A percentile compares a stretch with the other conserved stretches of the same genome.
These are phyloP conservation scores for Platalea minor DNA, from an alignment of 2,797 vertebrate genomes.

Conservation along the genomic window DNA sequence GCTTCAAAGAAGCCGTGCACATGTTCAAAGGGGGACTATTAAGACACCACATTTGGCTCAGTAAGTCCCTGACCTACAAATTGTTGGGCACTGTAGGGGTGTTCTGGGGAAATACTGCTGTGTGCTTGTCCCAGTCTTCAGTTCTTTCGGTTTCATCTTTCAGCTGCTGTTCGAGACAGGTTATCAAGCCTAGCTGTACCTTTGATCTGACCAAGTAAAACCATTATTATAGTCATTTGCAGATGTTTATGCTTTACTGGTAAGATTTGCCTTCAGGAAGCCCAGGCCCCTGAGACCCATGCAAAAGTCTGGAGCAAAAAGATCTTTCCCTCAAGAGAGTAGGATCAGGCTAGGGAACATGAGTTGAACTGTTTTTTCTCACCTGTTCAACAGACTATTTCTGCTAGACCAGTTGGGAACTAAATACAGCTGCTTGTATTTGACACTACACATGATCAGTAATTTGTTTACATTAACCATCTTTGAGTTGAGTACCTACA, in stretches of 20 bases:
- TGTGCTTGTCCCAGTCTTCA: not conserved
- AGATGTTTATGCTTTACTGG: not conserved
- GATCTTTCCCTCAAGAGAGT: not conserved
- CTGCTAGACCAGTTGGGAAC: not conserved
- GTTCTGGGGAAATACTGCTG: not conserved
- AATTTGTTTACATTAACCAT: not conserved
- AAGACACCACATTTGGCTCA: not conserved
- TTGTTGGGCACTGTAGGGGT: rapidly evolving
- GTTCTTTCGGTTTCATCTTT: not conserved
- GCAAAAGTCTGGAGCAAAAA: not conserved
- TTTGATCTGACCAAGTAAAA: not conserved
- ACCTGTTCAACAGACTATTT: not conserved
- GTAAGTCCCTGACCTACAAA: not conserved
- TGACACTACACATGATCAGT: rapidly evolving
- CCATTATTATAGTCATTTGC: not conserved
- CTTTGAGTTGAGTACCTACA: not conserved
- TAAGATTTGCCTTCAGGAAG: not conserved
- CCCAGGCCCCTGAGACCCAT: not conserved
- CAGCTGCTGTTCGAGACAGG: not conserved
- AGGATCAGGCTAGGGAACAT: not conserved
- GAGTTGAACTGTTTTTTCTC: not conserved
- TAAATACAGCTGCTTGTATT: not conserved
- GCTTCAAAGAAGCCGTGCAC: not conserved
- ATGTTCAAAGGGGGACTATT: not conserved
- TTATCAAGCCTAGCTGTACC: not conserved